A percentile compares a stretch with the other conserved stretches of the same genome.
Conservation (phyloP, 2,113 vertebrate species). For the Synchiropus splendidus region DNA sequence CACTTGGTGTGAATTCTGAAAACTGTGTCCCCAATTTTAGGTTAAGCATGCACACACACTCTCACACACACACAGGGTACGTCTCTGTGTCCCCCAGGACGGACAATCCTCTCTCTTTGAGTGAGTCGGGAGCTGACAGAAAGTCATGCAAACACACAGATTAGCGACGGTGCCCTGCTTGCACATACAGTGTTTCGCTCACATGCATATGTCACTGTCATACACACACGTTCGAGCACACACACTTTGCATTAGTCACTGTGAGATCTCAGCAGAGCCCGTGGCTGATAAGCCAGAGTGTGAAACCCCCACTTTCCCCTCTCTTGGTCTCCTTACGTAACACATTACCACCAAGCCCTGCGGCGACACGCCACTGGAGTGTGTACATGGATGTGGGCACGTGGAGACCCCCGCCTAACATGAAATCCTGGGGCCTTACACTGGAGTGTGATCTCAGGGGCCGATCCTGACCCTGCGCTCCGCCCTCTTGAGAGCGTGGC, state of each 20-base stretch:
- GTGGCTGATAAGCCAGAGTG: slow-evolving; percentile 44
- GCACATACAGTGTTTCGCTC: background rate
- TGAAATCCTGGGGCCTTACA: background rate
- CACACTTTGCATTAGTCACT: slow-evolving; percentile 43
- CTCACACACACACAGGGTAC: no score
- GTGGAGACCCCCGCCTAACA: background rate
- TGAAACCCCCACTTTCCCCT: slow-evolving; percentile 42
- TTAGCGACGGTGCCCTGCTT: slow-evolving; percentile 1
- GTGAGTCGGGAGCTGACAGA: slow-evolving; percentile 20
- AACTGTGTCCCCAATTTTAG: no score
- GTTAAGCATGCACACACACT: no score
- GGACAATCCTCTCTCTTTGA: no score
- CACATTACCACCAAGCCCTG: slow-evolving; percentile 47
- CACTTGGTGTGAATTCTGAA: no score
- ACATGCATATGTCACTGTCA: background rate
- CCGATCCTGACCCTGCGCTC: slow-evolving; percentile 26
- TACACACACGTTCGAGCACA: slow-evolving; percentile 9
- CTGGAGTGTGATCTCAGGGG: no score
- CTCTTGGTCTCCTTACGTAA: slow-evolving; percentile 59
- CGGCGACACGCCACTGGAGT: slow-evolving; percentile 15
- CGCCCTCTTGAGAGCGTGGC: slow-evolving; percentile 27
- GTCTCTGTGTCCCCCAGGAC: no score
- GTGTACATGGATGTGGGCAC: slow-evolving; percentile 4
- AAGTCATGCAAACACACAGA: slow-evolving; percentile 22
- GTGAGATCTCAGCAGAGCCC: slow-evolving; percentile 40